Evolutionary conservation across 1,140 invertebrate species (phyloP).

Genomic region (Daktulosphaira vitifoliae): DNA sequence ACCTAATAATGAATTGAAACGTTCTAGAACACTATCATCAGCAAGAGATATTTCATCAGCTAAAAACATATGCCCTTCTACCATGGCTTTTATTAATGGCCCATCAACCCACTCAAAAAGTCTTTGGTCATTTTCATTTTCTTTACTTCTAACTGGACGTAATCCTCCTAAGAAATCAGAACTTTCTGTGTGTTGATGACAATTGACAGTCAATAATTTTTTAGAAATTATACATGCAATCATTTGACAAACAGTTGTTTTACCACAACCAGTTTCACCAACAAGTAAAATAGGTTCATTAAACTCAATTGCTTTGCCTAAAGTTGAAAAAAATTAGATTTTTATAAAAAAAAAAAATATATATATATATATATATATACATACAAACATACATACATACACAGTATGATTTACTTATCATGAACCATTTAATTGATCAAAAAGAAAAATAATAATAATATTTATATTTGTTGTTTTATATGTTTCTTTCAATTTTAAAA

Average conservation of each 20-base stretch:
- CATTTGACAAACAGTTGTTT: conserved; percentile 93
- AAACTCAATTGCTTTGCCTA: conserved; percentile 72
- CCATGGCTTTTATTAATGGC: conserved; percentile 86
- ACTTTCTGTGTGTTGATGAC: conserved; percentile 97
- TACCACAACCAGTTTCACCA: conserved; percentile 97
- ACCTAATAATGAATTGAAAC: conserved; percentile 86
- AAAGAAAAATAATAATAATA: too few species aligned
- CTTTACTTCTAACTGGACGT: conserved; percentile 70
- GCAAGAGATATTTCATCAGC: conserved; percentile 99
- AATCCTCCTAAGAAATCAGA: conserved; percentile 95
- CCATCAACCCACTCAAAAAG: conserved; percentile 98
- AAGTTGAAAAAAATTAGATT: background rate
- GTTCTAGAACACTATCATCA: conserved; percentile 95
- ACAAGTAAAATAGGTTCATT: conserved; percentile 92
- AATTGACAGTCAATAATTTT: conserved; percentile 77
- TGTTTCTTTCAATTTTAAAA: too few species aligned
- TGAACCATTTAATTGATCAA: too few species aligned
- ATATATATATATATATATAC: too few species aligned
- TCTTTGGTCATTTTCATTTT: conserved; percentile 45
- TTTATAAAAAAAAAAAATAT: too few species aligned
- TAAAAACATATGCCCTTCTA: conserved; percentile 75
- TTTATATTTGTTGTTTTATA: too few species aligned
- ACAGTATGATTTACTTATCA: too few species aligned
- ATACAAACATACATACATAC: too few species aligned
- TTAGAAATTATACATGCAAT: conserved; percentile 59